Conservation (phyloP, 2,797 vertebrate genomes). For the Furcifer pardalis region DNA sequence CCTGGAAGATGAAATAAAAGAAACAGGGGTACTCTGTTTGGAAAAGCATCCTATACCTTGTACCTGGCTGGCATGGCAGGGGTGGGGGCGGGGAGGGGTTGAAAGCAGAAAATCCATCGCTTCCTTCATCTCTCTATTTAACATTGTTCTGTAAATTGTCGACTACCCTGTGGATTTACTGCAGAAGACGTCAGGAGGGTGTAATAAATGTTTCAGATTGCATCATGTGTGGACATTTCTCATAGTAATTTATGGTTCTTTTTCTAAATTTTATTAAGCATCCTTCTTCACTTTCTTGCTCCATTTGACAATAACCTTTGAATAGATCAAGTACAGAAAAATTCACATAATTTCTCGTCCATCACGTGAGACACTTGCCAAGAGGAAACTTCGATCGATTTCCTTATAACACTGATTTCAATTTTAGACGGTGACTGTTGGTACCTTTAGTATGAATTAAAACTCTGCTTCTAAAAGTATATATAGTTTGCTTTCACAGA, state of each 20-base stretch:
- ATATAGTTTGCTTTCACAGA: conserved; percentile 41
- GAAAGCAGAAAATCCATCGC: neutral
- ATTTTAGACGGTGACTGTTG: conserved; percentile 36
- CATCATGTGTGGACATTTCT: neutral
- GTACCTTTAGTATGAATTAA: conserved; percentile 49
- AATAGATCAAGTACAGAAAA: neutral
- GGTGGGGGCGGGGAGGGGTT: no score
- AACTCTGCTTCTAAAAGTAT: conserved; percentile 46
- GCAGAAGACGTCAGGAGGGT: neutral
- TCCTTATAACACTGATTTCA: conserved; percentile 51
- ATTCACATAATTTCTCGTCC: neutral
- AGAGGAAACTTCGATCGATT: conserved; percentile 58
- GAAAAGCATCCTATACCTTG: neutral
- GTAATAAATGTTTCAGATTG: neutral
- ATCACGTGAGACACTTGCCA: no score
- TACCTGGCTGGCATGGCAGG: neutral
- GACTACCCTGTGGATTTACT: neutral
- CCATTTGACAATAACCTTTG: neutral
- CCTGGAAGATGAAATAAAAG: no score
- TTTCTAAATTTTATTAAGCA: neutral
- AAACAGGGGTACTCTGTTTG: no score
- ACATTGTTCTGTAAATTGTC: neutral
- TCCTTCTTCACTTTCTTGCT: neutral
- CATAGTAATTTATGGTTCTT: neutral
- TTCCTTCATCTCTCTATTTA: neutral